Conservation (phyloP, 1,140 invertebrate species). For the Sarcophaga bullata region DNA sequence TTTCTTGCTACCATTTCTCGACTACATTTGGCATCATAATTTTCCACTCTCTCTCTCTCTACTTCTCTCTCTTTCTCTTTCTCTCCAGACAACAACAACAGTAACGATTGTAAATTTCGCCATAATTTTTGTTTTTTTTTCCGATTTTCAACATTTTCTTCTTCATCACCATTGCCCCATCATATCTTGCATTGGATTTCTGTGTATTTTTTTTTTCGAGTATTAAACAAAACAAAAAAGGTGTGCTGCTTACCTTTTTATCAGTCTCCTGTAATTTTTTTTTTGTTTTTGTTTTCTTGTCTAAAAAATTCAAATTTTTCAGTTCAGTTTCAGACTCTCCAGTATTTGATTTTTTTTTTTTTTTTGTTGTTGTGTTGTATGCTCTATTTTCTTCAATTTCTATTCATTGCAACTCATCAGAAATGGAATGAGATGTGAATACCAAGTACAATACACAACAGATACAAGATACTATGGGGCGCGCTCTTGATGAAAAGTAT, state of each 20-base stretch:
- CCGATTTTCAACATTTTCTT: not conserved
- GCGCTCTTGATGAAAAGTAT: conserved; percentile 12
- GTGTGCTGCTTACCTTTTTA: not conserved
- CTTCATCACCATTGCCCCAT: too few relatives aligned
- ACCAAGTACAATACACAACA: too few relatives aligned
- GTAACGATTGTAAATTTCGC: not conserved
- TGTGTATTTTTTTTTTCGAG: too few relatives aligned
- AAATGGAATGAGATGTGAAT: not conserved
- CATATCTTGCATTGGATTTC: too few relatives aligned
- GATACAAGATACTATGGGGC: not conserved
- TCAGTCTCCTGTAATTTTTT: not conserved
- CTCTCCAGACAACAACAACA: too few relatives aligned
- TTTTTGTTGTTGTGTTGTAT: not conserved
- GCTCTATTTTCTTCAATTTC: conserved; percentile 1
- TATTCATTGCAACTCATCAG: conserved; percentile 23
- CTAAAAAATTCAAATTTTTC: conserved; percentile 15
- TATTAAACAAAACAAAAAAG: not conserved
- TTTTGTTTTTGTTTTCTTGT: not conserved
- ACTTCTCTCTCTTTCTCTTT: not conserved
- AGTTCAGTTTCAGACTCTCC: not conserved
- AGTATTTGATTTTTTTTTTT: too few relatives aligned
- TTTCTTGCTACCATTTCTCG: not conserved
- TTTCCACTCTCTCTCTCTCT: not conserved
- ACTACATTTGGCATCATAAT: conserved; percentile 17
- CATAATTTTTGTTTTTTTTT: not conserved